Base-by-base conservation (phyloP, 2,113 vertebrate species). In the Ptilonorhynchus violaceus region DNA sequence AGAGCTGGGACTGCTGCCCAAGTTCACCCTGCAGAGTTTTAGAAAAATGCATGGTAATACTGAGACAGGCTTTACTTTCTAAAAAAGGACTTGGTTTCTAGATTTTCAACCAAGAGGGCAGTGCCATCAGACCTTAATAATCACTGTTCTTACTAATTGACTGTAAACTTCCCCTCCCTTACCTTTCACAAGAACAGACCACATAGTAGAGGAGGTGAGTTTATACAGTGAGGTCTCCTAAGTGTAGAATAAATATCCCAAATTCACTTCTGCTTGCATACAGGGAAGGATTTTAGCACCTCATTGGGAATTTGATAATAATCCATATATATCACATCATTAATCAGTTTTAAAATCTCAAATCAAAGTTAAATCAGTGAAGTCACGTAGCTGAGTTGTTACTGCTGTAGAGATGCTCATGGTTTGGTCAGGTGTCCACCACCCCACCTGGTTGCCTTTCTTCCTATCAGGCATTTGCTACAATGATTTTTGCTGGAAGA, bases 401-500 rank as follows among this genome's bases (percentile, higher is more conserved):
- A 2, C 23, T 64, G 62, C 60, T 64, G 33, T 31, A 13, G 15
- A 30, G 28, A 13, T 56, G 28, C 31, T 46, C 8, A 11, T n/a
- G 5, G 1, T 62, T 91, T 68, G 19, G 2, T 31, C 27, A 27
- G 53, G 16, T 77, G 46, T 8, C 59, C 63, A 52, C 50, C 15
- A 46, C 23, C 23, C 17, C 31, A 14, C 55, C 70, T 46, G 46
- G 10, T 12, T 80, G n/a, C 30, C 50, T 87, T 74, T 70, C 23
- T 42, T 77, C 23, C 49, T 66, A 7, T 59, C 46, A 47, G 47
- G 25, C 24, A 37, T 81, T 84, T 92, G 13, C 25, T 88, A n/a
- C 67, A n/a, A 10, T 39, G 75, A 19, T 39, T 88, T 93, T 49
- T 91, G 64, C 76, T 93, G 84, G 83, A 88, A 67, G 42, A 90